Base-by-base conservation (phyloP, 2,888 invertebrate species). In the Theretra japonica region DNA sequence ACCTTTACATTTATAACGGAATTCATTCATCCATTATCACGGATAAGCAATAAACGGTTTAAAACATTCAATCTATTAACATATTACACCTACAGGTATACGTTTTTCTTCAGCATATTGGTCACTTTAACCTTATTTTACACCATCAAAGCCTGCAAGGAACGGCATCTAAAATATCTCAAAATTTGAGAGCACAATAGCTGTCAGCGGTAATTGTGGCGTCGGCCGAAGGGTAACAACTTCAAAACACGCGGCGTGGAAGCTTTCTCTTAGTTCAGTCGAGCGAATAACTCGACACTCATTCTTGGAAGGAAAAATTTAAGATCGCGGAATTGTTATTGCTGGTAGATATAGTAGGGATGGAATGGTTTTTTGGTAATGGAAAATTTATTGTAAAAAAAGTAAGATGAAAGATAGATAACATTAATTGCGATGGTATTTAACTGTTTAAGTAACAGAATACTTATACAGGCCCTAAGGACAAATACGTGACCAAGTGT, bases 191-290 rank as follows among this genome's bases (percentile, higher is more conserved):
- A 4, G 15, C 48, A 65, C 65, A 65, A 65, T 65, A 23, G 65
- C 41, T 65, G 65, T 70, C 70, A 53, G 60, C 53, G 53, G 59
- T 50, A 53, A 11, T 53, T 33, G 2, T 21, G 30, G 53, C n/a
- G 50, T n/a, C 50, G 15, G 53, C 53, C 28, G 28, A 30, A 69
- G 60, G 50, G 57, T 60, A 41, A 70, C 25, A 30, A 33, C 56
- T n/a, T 56, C 60, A n/a, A 21, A 53, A 30, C 70, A 11, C 56
- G 53, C 53, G 59, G 50, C 33, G 28, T 21, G 48, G n/a, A 69
- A 33, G 72, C 69, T 60, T 50, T 69, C 53, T 72, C 28, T 69
- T n/a, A 50, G 69, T 21, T 23, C 60, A 56, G 58, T 69, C 59
- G 23, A 50, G 53, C 68, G 72, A 28, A 60, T 28, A 69, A 69